A percentile compares a stretch with the other conserved stretches of the same genome.
phyloP scores from a whole-genome alignment of 1,140 invertebrate species.

The Delia radicum region DNA sequence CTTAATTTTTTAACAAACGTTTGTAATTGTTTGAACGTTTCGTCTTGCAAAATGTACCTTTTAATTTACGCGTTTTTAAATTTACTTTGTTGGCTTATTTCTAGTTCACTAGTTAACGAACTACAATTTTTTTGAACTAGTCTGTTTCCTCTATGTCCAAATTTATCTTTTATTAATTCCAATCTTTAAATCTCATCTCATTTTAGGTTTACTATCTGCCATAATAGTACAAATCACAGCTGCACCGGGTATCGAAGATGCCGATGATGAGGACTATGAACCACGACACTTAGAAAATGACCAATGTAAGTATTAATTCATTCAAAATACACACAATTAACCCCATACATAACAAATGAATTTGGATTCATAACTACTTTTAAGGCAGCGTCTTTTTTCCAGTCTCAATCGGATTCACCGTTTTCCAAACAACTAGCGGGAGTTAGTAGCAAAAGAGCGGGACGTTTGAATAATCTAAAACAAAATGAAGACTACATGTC shows the following conservation, averaged over 20 bases:
- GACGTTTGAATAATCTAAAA: slow-evolving; percentile 5
- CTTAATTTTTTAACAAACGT: too few species aligned
- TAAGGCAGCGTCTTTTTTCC: slow-evolving; percentile 56
- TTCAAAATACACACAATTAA: not conserved
- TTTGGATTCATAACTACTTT: slow-evolving; percentile 52
- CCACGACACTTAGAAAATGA: slow-evolving; percentile 47
- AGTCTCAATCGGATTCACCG: slow-evolving; percentile 42
- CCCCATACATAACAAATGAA: slow-evolving; percentile 19
- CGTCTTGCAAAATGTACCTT: too few species aligned
- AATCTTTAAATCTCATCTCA: not conserved
- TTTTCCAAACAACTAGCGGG: slow-evolving; percentile 20
- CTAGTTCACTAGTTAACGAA: too few species aligned
- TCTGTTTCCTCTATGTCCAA: too few species aligned
- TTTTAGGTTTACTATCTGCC: slow-evolving; percentile 2
- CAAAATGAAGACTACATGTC: not conserved
- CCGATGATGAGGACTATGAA: slow-evolving; percentile 38
- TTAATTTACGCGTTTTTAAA: too few species aligned
- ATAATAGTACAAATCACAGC: not conserved
- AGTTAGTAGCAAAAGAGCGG: not conserved
- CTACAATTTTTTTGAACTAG: too few species aligned
- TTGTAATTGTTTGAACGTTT: too few species aligned
- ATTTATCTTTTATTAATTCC: slow-evolving; percentile 3
- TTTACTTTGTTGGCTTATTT: too few species aligned
- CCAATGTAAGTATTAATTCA: slow-evolving; percentile 40
- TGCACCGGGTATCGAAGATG: slow-evolving; percentile 5